Evolutionary conservation across 2,888 invertebrate genomes (phyloP), one percentile per base, ranked within the genome.

Genomic region (Patella ulyssiponensis): DNA sequence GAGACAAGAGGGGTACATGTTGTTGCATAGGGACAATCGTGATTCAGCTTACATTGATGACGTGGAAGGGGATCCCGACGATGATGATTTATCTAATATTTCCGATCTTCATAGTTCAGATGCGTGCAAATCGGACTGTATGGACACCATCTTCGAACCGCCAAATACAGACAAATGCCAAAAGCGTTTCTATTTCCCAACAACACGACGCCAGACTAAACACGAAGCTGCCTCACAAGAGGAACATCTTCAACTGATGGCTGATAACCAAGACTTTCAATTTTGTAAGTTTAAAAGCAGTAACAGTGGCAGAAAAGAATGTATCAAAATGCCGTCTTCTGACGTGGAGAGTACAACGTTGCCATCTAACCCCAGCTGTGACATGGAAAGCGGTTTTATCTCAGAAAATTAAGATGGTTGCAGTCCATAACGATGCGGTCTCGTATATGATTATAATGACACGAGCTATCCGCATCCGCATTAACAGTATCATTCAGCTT

Each of bases 341-440:
- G 71, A 76, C 56, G 14, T 53, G 52, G 69, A 69, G 15, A 73
- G 73, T 53, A 52, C 54, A 27, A 71, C 23, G 56, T 20, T 64
- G 23, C 64, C 64, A 64, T 64, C 64, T 11, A 64, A 64, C 23
- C 64, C 64, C 20, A 81, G 78, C 69, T 85, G 81, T 81, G 85
- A 86, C 74, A 81, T 81, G 53, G 87, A 86, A 74, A 86, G 86
- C 80, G 86, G 86, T 14, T 81, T 86, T 20, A 83, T 83, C 64
- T 86, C 86, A 20, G 71, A 76, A 72, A 20, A 64, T 4, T 79
- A 71, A 44, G 44, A 44, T 44, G 7, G 4, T 4, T 33, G 2
- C 33, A 33, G 33, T 33, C 33, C 33, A 33, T 33, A 33, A 33
- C 4, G 33, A 33, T 33, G 4, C 33, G 4, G 33, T 4, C 33